Conservation (phyloP, 1,140 invertebrate species). For the Macrobrachium nipponense region DNA sequence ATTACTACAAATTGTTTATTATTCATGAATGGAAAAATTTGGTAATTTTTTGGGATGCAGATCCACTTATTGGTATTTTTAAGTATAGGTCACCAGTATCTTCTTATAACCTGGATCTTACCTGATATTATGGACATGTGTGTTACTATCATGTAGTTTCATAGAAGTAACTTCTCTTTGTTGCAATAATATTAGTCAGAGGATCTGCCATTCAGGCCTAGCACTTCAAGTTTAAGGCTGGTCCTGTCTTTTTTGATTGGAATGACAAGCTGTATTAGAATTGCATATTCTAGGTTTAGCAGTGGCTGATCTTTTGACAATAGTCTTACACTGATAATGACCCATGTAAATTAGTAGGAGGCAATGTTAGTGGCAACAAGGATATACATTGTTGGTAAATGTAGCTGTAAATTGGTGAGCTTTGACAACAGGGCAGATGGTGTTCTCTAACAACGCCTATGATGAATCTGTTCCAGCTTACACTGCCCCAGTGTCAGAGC, state of each 20-base stretch:
- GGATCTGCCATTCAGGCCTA: conserved; percentile 42
- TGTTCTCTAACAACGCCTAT: conserved; percentile 40
- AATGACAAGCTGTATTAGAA: conserved; percentile 37
- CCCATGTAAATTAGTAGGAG: conserved; percentile 60
- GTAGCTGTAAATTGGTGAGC: conserved; percentile 57
- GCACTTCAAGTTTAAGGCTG: conserved; percentile 39
- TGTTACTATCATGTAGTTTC: conserved; percentile 61
- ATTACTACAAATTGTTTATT: conserved; percentile 45
- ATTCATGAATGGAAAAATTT: conserved; percentile 50
- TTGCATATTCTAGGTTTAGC: conserved; percentile 33
- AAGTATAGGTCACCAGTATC: conserved; percentile 59
- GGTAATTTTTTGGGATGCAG: conserved; percentile 55
- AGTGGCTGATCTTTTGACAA: conserved; percentile 56
- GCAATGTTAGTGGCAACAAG: conserved; percentile 62
- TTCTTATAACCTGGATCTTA: conserved; percentile 61
- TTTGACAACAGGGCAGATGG: conserved; percentile 50
- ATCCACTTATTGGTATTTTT: conserved; percentile 55
- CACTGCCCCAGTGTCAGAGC: conserved; percentile 56
- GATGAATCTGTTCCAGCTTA: conserved; percentile 44
- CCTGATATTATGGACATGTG: conserved; percentile 62
- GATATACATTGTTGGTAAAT: conserved; percentile 60
- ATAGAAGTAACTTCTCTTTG: conserved; percentile 60
- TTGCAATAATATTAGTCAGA: conserved; percentile 59
- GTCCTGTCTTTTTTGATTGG: conserved; percentile 48
- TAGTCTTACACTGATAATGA: conserved; percentile 62